Conservation (phyloP, 2,888 invertebrate genomes). For the Campaea margaritaria region DNA sequence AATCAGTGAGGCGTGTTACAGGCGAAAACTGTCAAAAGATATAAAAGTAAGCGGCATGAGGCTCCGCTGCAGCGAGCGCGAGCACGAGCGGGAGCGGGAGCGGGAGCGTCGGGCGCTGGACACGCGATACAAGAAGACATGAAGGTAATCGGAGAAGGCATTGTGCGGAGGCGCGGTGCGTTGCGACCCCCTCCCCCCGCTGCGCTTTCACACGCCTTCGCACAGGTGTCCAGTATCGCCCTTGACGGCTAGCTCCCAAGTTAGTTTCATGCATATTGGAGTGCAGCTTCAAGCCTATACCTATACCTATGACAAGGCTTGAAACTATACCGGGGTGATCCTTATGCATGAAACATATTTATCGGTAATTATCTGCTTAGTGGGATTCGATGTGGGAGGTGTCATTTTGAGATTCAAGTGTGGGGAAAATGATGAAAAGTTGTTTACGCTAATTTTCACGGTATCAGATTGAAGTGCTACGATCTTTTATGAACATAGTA, state of each 20-base stretch:
- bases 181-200: conserved; percentile 62
- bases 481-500: no score
- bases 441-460: no score
- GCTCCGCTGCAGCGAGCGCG: conserved; percentile 53
- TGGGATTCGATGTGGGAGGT: no score
- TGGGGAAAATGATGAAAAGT: no score
- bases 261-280: conserved; percentile 58
- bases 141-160: conserved; percentile 80
- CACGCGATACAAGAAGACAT: conserved; percentile 80
- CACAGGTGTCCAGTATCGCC: conserved; percentile 83
- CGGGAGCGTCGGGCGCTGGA: conserved; percentile 45
- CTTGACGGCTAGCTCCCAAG: conserved; percentile 72
- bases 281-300: neutral
- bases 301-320: neutral
- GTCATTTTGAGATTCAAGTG: no score
- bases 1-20: conserved; percentile 68
- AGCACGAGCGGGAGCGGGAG: conserved; percentile 30
- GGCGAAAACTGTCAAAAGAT: conserved; percentile 77
- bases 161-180: conserved; percentile 81
- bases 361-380: no score
- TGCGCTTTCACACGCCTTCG: conserved; percentile 81
- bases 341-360: no score
- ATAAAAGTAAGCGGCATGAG: conserved; percentile 64
- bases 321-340: neutral
- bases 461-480: no score